Conservation (phyloP, 2,888 invertebrate species). For the Drosophila pseudotalamancana region DNA sequence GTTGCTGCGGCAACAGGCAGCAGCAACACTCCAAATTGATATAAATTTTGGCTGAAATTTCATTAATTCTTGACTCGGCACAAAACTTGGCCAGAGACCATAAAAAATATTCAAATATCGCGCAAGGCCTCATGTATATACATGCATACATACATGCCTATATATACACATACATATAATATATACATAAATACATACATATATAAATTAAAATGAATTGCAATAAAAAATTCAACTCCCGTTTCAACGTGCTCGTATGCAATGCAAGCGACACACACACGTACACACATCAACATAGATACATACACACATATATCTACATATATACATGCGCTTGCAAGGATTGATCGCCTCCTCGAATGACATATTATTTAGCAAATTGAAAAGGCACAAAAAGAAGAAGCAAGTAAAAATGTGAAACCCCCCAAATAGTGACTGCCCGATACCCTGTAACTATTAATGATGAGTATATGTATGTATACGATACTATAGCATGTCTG, state of each 20-base stretch:
- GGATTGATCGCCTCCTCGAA: slow-evolving; percentile 74
- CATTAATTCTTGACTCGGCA: slow-evolving; percentile 47
- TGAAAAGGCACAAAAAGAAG: slow-evolving; percentile 44
- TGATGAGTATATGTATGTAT: no score
- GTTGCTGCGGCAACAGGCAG: slow-evolving; percentile 3
- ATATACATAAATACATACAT: not conserved
- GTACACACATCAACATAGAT: not conserved
- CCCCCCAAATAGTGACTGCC: not conserved
- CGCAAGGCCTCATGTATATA: slow-evolving; percentile 23
- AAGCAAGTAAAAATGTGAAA: not conserved
- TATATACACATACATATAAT: slow-evolving; percentile 39
- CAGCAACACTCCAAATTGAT: slow-evolving; percentile 27
- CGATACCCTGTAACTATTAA: not conserved
- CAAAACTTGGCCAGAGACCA: slow-evolving; percentile 28
- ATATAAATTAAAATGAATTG: slow-evolving; percentile 70
- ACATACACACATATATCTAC: slow-evolving; percentile 1
- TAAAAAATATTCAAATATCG: slow-evolving; percentile 62
- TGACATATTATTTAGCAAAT: slow-evolving; percentile 78
- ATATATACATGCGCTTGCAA: slow-evolving; percentile 24
- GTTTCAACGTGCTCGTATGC: slow-evolving; percentile 49
- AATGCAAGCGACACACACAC: not conserved
- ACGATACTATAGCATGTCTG: no score
- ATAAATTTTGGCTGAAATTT: slow-evolving; percentile 58
- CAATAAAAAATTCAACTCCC: slow-evolving; percentile 76
- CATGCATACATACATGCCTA: not conserved